Evolutionary conservation across 2,888 invertebrate genomes (phyloP).

Genomic region (Bursaphelenchus okinawaensis): DNA sequence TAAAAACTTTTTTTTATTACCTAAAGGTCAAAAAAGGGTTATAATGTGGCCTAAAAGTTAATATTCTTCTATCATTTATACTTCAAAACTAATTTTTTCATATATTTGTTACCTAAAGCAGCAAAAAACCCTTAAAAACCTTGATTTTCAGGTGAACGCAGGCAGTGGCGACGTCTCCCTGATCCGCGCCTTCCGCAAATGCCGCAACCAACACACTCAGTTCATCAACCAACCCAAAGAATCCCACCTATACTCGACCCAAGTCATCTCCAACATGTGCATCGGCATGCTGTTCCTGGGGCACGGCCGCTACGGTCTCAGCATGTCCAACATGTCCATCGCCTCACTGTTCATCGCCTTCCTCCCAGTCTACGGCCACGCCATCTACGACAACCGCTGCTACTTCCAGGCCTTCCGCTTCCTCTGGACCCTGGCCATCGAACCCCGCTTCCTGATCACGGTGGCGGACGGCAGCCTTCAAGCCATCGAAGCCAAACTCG

Average conservation of each 20-base stretch:
- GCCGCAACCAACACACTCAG: slow-evolving; percentile 63
- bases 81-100: no score
- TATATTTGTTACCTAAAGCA: no score
- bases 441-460: slow-evolving; percentile 80
- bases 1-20: no score
- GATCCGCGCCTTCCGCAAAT: slow-evolving; percentile 75
- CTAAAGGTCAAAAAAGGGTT: no score
- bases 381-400: slow-evolving; percentile 93
- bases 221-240: slow-evolving; percentile 44
- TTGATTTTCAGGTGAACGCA: slow-evolving; percentile 65
- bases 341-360: slow-evolving; percentile 86
- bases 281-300: slow-evolving; percentile 87
- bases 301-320: slow-evolving; percentile 70
- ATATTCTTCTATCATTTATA: no score
- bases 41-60: no score
- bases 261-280: slow-evolving; percentile 91
- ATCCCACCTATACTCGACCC: slow-evolving; percentile 78
- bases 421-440: slow-evolving; percentile 86
- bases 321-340: slow-evolving; percentile 73
- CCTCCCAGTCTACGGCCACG: slow-evolving; percentile 92
- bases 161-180: slow-evolving; percentile 82
- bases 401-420: slow-evolving; percentile 95
- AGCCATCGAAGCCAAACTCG: slow-evolving; percentile 20
- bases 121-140: neutral
- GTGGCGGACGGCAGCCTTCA: slow-evolving; percentile 73